Percentiles rank a stretch among this genome's conserved stretches.
phyloP scores from a whole-genome alignment of 2,113 vertebrate species.

The Trematomus loennbergii region DNA sequence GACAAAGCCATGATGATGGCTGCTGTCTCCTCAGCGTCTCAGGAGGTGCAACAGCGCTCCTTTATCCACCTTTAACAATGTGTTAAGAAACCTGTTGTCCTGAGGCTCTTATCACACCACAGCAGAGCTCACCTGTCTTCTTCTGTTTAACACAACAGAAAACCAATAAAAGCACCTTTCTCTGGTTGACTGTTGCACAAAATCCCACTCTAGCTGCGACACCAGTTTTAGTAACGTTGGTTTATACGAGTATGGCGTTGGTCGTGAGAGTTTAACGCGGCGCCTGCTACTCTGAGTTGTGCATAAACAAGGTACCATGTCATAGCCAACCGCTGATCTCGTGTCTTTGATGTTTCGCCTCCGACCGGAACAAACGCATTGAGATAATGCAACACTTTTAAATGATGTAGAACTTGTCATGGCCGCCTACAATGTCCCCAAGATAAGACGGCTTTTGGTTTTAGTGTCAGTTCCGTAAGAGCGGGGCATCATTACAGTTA shows the following conservation, averaged over 20 bases:
- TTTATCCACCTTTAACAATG: slow-evolving; percentile 64
- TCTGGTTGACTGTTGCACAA: slow-evolving; percentile 53
- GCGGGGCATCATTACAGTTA: slow-evolving; percentile 54
- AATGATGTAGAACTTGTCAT: slow-evolving; percentile 72
- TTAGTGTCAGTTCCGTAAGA: slow-evolving; percentile 63
- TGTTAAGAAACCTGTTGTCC: slow-evolving; percentile 56
- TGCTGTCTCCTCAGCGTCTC: slow-evolving; percentile 40
- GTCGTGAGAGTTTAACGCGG: slow-evolving; percentile 57
- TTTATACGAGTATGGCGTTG: slow-evolving; percentile 51
- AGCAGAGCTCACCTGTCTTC: slow-evolving; percentile 81
- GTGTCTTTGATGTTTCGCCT: slow-evolving; percentile 79
- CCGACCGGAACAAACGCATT: slow-evolving; percentile 58
- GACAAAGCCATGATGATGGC: slow-evolving; percentile 47
- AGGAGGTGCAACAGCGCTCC: slow-evolving; percentile 49
- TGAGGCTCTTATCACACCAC: slow-evolving; percentile 73
- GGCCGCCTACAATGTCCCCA: slow-evolving; percentile 70
- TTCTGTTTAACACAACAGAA: slow-evolving; percentile 73
- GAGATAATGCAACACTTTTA: slow-evolving; percentile 71
- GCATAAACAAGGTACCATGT: slow-evolving; percentile 64
- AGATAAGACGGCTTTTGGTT: slow-evolving; percentile 70
- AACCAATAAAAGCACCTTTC: slow-evolving; percentile 37
- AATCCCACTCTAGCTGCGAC: slow-evolving; percentile 50
- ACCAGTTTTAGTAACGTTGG: slow-evolving; percentile 42
- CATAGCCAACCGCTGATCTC: slow-evolving; percentile 70
- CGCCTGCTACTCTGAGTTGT: slow-evolving; percentile 58